Percentiles rank a stretch among this genome's conserved stretches.
phyloP scores from a whole-genome alignment of 2,888 invertebrate genomes.

The Schizaphis graminum region DNA sequence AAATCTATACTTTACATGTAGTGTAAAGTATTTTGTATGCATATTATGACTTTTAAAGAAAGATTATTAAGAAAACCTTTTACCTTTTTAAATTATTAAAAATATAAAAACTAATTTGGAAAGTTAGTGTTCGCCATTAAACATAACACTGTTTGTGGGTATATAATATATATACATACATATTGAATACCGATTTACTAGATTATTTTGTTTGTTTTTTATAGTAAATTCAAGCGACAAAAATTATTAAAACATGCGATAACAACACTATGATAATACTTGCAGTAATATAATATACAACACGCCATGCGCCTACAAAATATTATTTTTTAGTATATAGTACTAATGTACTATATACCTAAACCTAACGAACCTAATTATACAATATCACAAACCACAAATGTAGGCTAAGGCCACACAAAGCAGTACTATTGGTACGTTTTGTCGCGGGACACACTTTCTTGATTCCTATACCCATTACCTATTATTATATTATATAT shows the following conservation, averaged over 20 bases:
- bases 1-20: neutral
- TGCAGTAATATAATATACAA: neutral
- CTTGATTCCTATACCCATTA: constrained; percentile 31
- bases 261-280: neutral
- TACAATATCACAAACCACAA: neutral
- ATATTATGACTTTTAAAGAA: neutral
- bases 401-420: constrained; percentile 55
- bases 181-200: neutral
- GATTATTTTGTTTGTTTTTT: neutral
- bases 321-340: neutral
- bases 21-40: neutral
- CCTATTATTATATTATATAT: neutral
- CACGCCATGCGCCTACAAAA: neutral
- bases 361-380: neutral
- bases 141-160: neutral
- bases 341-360: neutral
- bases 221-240: neutral
- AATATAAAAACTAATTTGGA: neutral
- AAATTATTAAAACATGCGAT: neutral
- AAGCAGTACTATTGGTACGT: neutral
- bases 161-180: neutral
- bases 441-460: neutral
- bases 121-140: neutral
- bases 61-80: neutral
- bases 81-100: neutral